Base-by-base conservation (phyloP, 2,888 invertebrate species). In the Blastobasis lacticolella region DNA sequence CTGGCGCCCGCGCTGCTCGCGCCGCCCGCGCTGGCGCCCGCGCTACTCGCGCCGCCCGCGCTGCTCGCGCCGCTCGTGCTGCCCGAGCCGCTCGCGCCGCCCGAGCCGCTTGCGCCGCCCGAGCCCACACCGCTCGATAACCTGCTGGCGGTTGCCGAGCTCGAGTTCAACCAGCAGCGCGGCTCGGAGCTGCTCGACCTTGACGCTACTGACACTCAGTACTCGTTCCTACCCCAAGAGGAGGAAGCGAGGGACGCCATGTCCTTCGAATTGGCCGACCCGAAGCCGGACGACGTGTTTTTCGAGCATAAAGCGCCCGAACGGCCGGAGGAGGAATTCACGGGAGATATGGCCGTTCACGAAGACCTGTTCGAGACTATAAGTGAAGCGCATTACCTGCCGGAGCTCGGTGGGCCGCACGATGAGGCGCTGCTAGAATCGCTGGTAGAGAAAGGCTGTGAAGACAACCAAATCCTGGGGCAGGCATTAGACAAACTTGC, bases 61-160 rank as follows among this genome's bases (percentile, higher is more conserved):
- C 66, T 56, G 46, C 49, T 45, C 63, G 53, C 60, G n/a, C 69
- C 69, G 54, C 59, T 60, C 60, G 67, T 67, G 67, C 65, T 69
- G 52, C 63, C 66, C 58, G 63, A 49, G 49, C 43, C 46, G 1
- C 49, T 45, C n/a, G 56, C 59, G 60, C 37, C 50, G 56, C 44
- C n/a, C n/a, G n/a, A n/a, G n/a, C n/a, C 62, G 58, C 70, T 69
- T 46, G 56, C 63, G 62, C 69, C 71, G 46, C 68, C 75, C 57
- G 84, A 83, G 66, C 84, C 88, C 50, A 89, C 90, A 68, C 91
- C 91, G 65, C 85, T 91, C 63, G 91, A 91, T 71, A 91, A 89
- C 75, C 78, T 91, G 64, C 85, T 91, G 54, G 91, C 91, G 51
- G 91, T 91, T 54, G 91, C 91, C 56, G 91, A 91, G 75, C 84